Evolutionary conservation across 2,113 vertebrate species (phyloP).

Genomic region (Excalfactoria chinensis): DNA sequence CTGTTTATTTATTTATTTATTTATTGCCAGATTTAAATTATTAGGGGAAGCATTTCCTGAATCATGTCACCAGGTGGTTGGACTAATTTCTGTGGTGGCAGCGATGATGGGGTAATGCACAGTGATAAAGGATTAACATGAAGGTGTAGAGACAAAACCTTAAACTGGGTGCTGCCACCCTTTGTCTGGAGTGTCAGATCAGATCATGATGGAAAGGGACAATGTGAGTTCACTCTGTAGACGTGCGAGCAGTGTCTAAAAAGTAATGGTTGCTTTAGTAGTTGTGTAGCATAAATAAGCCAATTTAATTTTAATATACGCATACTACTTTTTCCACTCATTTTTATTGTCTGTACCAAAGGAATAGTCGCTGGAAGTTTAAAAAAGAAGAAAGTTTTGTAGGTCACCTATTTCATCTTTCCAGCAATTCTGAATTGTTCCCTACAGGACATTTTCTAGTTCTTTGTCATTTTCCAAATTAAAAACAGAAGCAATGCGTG

Average conservation of each 20-base stretch:
- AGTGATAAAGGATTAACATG: not conserved
- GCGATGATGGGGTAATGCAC: rapidly evolving
- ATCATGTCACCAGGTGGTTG: rapidly evolving
- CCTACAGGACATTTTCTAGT: constrained; percentile 17
- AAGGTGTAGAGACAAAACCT: not conserved
- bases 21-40: not conserved
- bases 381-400: constrained; percentile 46
- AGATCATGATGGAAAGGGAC: not conserved
- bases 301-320: constrained; percentile 28
- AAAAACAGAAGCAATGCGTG: constrained; percentile 63
- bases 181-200: not conserved
- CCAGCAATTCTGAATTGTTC: constrained; percentile 19
- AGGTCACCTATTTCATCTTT: constrained; percentile 52
- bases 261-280: not conserved
- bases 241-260: not conserved
- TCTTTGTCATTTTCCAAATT: constrained; percentile 71
- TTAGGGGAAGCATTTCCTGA: not conserved
- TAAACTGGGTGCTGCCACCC: not conserved
- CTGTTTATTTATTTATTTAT: too few relatives aligned
- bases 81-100: not conserved
- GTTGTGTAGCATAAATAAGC: not conserved
- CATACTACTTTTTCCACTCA: constrained; percentile 2
- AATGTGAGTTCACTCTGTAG: not conserved
- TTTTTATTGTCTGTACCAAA: constrained; percentile 35
- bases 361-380: constrained; percentile 24